phyloP scores from a whole-genome alignment of 1,140 invertebrate species.

The Ridgeia piscesae region DNA sequence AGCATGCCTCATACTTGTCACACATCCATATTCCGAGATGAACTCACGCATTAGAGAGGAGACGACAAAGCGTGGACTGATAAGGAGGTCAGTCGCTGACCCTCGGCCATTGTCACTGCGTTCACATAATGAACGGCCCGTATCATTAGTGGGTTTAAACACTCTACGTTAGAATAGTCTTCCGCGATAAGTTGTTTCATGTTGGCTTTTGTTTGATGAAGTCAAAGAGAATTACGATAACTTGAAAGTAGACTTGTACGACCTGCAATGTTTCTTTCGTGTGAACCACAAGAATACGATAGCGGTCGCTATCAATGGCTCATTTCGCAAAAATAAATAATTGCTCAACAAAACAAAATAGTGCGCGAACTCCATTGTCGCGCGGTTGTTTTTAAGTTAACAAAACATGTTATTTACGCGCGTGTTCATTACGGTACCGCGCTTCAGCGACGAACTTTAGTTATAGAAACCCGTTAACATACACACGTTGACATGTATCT shows the following conservation, averaged over 20 bases:
- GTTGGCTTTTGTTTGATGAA: not conserved
- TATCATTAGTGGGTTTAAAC: not conserved
- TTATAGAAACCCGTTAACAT: no score
- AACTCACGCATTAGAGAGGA: no score
- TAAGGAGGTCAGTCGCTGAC: not conserved
- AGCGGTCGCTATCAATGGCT: not conserved
- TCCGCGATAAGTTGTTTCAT: not conserved
- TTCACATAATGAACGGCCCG: not conserved
- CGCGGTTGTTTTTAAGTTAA: not conserved
- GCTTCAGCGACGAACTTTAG: no score
- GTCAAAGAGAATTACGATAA: not conserved
- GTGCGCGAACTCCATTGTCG: not conserved
- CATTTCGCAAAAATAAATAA: not conserved
- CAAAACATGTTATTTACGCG: not conserved
- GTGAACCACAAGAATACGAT: not conserved
- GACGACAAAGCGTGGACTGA: not conserved
- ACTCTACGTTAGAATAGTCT: not conserved
- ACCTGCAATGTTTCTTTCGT: not conserved
- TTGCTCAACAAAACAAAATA: not conserved
- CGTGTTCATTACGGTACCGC: not conserved
- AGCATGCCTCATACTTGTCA: no score
- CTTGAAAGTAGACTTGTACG: not conserved
- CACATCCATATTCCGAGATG: no score
- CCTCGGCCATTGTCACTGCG: not conserved
- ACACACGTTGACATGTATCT: no score